Conservation (phyloP, 2,888 invertebrate genomes). For the Heliconius cydno region DNA sequence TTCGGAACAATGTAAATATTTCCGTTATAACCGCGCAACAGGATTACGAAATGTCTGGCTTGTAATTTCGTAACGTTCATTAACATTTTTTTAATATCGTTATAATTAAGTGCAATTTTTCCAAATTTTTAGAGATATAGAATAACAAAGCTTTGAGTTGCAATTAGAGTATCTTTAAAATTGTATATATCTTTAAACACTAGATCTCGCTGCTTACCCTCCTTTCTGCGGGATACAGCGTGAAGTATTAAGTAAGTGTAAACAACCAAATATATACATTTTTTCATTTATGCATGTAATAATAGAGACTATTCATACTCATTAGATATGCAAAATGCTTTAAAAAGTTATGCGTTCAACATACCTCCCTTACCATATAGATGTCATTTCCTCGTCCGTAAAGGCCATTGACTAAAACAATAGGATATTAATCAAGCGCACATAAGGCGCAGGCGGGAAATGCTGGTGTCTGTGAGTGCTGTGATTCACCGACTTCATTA, state of each 20-base stretch:
- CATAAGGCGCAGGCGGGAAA: slow-evolving; percentile 40
- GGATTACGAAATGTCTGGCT: slow-evolving; percentile 27
- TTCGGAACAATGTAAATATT: slow-evolving; percentile 26
- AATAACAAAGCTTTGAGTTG: neutral
- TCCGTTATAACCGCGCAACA: slow-evolving; percentile 26
- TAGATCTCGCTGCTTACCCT: neutral
- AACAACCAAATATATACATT: neutral
- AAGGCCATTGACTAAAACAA: slow-evolving; percentile 48
- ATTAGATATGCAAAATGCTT: slow-evolving; percentile 12
- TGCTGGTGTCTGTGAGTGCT: slow-evolving; percentile 39
- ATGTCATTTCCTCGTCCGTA: slow-evolving; percentile 40
- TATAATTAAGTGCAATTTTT: slow-evolving; percentile 8
- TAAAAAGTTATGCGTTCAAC: neutral
- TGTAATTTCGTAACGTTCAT: slow-evolving; percentile 23
- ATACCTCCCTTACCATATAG: slow-evolving; percentile 1
- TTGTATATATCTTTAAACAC: neutral
- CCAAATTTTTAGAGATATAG: neutral
- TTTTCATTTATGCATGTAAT: neutral
- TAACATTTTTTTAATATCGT: slow-evolving; percentile 16
- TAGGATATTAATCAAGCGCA: slow-evolving; percentile 48
- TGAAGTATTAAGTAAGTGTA: too few relatives aligned
- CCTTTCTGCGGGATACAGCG: neutral
- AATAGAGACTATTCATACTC: neutral
- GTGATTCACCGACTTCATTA: slow-evolving; percentile 39
- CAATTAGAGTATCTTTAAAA: too few relatives aligned